Conservation (phyloP, 2,888 invertebrate species). For the Euspilapteryx auroguttella region DNA sequence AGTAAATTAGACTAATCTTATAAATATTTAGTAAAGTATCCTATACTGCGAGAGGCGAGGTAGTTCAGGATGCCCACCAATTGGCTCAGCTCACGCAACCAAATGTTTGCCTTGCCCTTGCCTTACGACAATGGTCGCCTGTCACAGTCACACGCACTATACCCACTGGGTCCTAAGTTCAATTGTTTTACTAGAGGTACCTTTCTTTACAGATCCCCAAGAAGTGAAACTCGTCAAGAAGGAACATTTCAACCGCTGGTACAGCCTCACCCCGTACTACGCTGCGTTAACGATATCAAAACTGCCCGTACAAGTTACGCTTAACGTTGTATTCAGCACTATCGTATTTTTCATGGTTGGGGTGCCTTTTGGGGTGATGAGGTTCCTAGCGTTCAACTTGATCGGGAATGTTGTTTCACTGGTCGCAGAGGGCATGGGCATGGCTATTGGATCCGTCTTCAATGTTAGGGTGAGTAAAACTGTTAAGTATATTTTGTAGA, state of each 20-base stretch:
- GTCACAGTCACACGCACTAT: no score
- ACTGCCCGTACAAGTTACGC: constrained; percentile 59
- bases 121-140: no score
- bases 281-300: constrained; percentile 65
- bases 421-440: constrained; percentile 76
- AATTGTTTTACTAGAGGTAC: no score
- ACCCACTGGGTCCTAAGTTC: no score
- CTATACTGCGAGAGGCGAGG: no score
- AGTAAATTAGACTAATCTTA: no score
- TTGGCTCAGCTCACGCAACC: no score
- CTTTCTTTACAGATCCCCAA: no score
- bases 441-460: constrained; percentile 74
- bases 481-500: no score
- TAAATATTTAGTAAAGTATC: no score
- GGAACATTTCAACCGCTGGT: constrained; percentile 73
- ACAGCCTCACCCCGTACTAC: constrained; percentile 66
- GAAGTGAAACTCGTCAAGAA: constrained; percentile 71
- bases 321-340: constrained; percentile 62
- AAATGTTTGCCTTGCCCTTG: no score
- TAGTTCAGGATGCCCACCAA: no score
- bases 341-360: constrained; percentile 69
- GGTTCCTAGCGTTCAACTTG: constrained; percentile 69
- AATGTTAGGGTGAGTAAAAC: constrained; percentile 60
- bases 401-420: constrained; percentile 71
- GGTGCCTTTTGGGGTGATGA: constrained; percentile 64